Conservation (phyloP, 2,797 vertebrate genomes). For the Myotis daubentonii region DNA sequence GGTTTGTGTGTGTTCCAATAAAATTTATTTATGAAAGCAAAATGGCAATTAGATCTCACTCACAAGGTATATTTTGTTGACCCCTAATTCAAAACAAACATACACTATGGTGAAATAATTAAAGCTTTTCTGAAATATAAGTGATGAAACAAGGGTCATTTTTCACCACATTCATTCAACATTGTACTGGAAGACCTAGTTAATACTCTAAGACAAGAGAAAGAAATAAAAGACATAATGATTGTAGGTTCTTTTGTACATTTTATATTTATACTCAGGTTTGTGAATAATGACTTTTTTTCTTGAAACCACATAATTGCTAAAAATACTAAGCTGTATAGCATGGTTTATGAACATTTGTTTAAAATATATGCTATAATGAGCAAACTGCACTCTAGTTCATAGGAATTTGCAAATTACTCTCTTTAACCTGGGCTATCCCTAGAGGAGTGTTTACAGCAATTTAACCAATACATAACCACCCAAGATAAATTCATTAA, state of each 20-base stretch:
- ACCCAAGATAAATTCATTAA: slow-evolving; percentile 10
- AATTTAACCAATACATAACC: not conserved
- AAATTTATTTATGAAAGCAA: not conserved
- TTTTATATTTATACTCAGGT: not conserved
- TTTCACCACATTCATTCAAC: not conserved
- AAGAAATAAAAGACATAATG: not conserved
- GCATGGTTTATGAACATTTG: not conserved
- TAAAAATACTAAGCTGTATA: not conserved
- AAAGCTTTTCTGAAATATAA: not conserved
- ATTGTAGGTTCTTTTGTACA: not conserved
- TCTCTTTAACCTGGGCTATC: not conserved
- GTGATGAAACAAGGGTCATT: not conserved
- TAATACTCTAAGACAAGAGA: not conserved
- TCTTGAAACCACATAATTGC: not conserved
- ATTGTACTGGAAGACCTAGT: not conserved
- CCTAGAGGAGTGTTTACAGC: not conserved
- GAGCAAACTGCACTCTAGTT: not conserved
- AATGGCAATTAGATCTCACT: not conserved
- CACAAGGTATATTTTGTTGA: not conserved
- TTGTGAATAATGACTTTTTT: not conserved
- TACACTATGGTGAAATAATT: not conserved
- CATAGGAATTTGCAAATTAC: slow-evolving; percentile 14
- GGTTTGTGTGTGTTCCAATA: not conserved
- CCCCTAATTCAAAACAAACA: not conserved
- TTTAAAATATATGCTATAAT: slow-evolving; percentile 10